phyloP scores from a whole-genome alignment of 1,140 invertebrate species.

The Cydia pomonella region DNA sequence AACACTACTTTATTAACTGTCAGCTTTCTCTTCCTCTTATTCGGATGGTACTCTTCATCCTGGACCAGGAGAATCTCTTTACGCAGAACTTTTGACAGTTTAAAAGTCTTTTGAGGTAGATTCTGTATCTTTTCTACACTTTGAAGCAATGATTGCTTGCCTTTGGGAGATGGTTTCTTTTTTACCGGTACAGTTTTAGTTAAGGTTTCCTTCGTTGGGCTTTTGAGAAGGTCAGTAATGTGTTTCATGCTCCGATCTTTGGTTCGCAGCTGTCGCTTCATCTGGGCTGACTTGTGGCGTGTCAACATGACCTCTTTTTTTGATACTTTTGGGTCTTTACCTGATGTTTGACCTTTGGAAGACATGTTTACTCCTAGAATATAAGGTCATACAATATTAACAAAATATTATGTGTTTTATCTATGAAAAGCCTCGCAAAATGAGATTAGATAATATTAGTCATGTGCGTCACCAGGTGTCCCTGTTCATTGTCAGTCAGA shows the following conservation, averaged over 20 bases:
- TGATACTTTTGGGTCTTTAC: not conserved
- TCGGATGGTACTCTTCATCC: conserved; percentile 50
- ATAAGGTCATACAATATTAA: not conserved
- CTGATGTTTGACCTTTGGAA: conserved; percentile 4
- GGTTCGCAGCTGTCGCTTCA: conserved; percentile 46
- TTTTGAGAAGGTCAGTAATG: conserved; percentile 40
- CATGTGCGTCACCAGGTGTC: not conserved
- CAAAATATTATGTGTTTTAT: not conserved
- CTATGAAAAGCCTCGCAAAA: not conserved
- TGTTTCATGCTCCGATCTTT: conserved; percentile 40
- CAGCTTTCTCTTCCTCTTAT: conserved; percentile 50
- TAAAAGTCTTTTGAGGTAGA: conserved; percentile 8
- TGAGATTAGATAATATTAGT: not conserved
- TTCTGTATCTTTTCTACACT: conserved; percentile 34
- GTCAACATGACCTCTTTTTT: conserved; percentile 45
- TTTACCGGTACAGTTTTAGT: conserved; percentile 34
- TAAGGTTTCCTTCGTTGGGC: conserved; percentile 16
- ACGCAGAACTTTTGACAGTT: conserved; percentile 8
- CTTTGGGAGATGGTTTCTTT: conserved; percentile 25
- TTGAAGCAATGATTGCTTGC: conserved; percentile 21
- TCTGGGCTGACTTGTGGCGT: conserved; percentile 54
- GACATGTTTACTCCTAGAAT: conserved; percentile 18
- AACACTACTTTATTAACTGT: conserved; percentile 47
- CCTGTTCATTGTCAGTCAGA: not conserved
- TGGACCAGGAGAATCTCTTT: conserved; percentile 21